phyloP scores from a whole-genome alignment of 2,113 vertebrate genomes.

The Chamaea fasciata region DNA sequence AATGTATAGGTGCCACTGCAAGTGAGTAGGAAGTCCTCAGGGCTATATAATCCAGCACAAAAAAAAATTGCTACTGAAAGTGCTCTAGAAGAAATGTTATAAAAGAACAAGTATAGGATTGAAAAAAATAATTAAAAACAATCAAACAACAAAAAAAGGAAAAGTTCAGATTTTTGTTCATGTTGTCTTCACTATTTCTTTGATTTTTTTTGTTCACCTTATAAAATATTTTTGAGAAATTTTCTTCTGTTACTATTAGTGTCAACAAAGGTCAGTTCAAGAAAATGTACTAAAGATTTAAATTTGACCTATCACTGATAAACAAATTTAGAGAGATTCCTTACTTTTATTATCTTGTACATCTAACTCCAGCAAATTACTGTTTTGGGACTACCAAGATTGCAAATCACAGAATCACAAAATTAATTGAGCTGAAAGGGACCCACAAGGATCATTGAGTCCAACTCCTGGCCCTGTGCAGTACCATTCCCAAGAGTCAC shows the following conservation, averaged over 20 bases:
- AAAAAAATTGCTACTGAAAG: neutral
- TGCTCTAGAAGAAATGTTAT: neutral
- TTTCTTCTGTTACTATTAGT: neutral
- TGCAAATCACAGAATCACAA: neutral
- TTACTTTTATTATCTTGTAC: neutral
- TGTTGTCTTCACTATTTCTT: neutral
- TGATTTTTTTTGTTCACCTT: neutral
- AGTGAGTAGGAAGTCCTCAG: neutral
- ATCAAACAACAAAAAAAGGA: neutral
- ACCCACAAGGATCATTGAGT: neutral
- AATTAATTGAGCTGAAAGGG: neutral
- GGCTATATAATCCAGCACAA: neutral
- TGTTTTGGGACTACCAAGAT: rapidly evolving
- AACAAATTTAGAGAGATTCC: neutral
- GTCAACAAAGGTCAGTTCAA: neutral
- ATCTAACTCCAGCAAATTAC: neutral
- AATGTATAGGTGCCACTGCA: neutral
- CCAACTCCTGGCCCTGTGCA: neutral
- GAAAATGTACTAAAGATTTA: neutral
- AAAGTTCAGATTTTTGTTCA: neutral
- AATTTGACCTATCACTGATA: neutral
- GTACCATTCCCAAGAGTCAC: neutral
- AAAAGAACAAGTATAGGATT: neutral
- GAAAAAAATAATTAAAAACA: neutral
- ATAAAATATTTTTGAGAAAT: neutral